A percentile compares a stretch with the other conserved stretches of the same genome.
Evolutionary conservation across 2,797 vertebrate species (phyloP).

Genomic region (Hapalemur alaotrensis): DNA sequence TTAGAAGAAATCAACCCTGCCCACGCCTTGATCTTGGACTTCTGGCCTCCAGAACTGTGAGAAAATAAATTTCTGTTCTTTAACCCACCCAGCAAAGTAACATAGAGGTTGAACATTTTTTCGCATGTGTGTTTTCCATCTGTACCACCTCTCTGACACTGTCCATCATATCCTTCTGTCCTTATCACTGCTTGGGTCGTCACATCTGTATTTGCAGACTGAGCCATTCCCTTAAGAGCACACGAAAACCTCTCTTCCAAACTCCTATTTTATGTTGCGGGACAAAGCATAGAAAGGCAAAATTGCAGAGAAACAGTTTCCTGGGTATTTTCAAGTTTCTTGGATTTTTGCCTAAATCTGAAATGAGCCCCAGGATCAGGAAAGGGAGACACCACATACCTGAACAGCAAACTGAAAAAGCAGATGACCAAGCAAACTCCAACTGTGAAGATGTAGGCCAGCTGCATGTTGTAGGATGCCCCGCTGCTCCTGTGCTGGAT

Average conservation of each 20-base stretch:
- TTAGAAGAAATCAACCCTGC: neutral
- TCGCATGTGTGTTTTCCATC: neutral
- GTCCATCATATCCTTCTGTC: neutral
- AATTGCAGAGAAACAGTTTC: neutral
- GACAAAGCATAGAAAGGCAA: neutral
- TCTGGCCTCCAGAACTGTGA: neutral
- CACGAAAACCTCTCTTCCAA: neutral
- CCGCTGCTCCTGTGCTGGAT: constrained; percentile 49
- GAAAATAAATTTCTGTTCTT: neutral
- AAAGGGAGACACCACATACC: constrained; percentile 80
- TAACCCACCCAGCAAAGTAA: neutral
- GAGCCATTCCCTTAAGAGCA: neutral
- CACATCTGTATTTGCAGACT: neutral
- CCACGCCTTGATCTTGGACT: neutral
- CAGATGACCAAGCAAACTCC: constrained; percentile 91
- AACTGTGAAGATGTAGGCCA: constrained; percentile 96
- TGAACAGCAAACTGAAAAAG: constrained; percentile 91
- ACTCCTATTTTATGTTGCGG: neutral
- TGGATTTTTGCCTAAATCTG: neutral
- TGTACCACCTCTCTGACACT: neutral
- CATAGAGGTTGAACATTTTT: neutral
- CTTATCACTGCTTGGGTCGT: neutral
- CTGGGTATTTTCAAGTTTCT: neutral
- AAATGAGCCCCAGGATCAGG: neutral
- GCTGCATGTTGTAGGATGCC: constrained; percentile 91